A percentile compares a stretch with the other conserved stretches of the same genome.
Evolutionary conservation across 2,888 invertebrate genomes (phyloP).

Genomic region (Papilio protenor): DNA sequence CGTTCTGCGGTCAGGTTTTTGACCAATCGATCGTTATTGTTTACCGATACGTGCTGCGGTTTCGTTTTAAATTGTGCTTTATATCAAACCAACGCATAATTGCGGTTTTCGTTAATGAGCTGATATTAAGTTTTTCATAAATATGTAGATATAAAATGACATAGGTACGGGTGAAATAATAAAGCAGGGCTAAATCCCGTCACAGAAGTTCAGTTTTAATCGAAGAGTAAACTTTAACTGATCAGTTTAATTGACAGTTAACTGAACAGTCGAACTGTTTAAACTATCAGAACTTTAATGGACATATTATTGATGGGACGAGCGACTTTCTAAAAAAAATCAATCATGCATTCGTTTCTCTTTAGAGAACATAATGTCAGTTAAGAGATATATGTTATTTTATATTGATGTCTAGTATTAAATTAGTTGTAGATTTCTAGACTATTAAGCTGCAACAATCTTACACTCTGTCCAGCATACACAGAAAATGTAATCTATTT

Average conservation of each 20-base stretch:
- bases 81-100: constrained; percentile 12
- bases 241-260: no score
- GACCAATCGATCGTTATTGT: constrained; percentile 18
- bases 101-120: constrained; percentile 6
- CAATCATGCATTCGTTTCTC: no score
- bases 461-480: neutral
- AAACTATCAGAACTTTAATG: no score
- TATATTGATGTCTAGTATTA: neutral
- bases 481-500: neutral
- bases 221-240: no score
- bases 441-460: neutral
- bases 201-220: no score
- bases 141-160: neutral
- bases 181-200: neutral
- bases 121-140: neutral
- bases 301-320: no score
- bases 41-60: constrained; percentile 15
- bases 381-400: no score
- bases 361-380: no score
- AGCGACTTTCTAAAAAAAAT: neutral
- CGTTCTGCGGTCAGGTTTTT: constrained; percentile 22
- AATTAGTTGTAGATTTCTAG: neutral
- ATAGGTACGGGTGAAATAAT: neutral
- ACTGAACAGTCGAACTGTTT: no score
- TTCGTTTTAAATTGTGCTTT: constrained; percentile 10